A percentile compares a stretch with the other conserved stretches of the same genome.
These are phyloP conservation scores for Noctua janthe DNA, from an alignment of 2,888 invertebrate genomes.

Conservation along the genomic window DNA sequence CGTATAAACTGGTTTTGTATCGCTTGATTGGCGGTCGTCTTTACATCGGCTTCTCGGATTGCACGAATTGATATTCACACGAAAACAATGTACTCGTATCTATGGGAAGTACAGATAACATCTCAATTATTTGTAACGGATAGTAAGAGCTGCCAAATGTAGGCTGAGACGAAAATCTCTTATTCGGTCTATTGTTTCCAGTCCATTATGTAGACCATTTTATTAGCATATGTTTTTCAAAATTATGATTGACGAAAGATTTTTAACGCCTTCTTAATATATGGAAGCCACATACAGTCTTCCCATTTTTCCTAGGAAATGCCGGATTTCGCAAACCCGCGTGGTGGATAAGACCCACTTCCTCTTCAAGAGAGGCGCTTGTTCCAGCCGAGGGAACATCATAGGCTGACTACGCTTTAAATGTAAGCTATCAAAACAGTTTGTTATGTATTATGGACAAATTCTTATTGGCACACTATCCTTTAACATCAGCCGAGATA, in stretches of 20 bases:
- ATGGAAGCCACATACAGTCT: not conserved
- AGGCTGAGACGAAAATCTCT: constrained; percentile 33
- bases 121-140: constrained; percentile 68
- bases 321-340: not conserved
- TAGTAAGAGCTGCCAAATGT: constrained; percentile 58
- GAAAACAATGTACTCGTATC: constrained; percentile 68
- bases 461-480: not conserved
- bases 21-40: too few species aligned
- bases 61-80: constrained; percentile 57
- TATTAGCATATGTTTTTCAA: not conserved
- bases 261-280: not conserved
- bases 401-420: not conserved
- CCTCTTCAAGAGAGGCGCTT: not conserved
- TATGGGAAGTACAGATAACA: constrained; percentile 69
- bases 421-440: not conserved
- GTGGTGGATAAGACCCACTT: not conserved
- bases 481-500: not conserved
- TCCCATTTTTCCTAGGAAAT: not conserved
- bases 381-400: not conserved
- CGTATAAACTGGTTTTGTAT: too few species aligned
- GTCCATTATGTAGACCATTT: not conserved
- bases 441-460: not conserved
- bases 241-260: not conserved
- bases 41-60: constrained; percentile 11
- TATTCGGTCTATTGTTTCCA: constrained; percentile 47